Evolutionary conservation across 2,113 vertebrate genomes (phyloP).

Genomic region (Catharus minimus): DNA sequence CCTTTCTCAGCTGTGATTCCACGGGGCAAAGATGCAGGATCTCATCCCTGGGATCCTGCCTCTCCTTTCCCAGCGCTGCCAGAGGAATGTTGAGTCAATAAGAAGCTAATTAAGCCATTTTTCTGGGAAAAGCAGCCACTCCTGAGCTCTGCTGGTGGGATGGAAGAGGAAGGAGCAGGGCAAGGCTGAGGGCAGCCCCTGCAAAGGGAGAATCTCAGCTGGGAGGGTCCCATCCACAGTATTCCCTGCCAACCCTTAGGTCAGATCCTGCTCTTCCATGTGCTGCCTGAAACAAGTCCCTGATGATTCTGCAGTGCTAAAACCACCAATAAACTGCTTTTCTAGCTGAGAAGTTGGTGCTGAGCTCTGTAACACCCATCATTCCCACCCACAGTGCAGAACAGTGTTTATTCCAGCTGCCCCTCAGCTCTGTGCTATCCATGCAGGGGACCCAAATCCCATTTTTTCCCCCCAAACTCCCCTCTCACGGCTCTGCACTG

Average conservation of each 20-base stretch:
- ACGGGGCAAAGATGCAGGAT: background rate
- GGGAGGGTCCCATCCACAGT: background rate
- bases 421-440: background rate
- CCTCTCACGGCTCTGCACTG: background rate
- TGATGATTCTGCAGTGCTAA: background rate
- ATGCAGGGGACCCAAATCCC: background rate
- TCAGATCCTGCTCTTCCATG: accelerated
- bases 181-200: background rate
- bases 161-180: background rate
- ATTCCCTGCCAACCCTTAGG: accelerated
- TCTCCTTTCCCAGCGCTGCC: background rate
- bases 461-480: accelerated
- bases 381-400: accelerated
- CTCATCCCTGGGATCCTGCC: background rate
- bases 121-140: conserved; percentile 10
- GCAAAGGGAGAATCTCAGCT: background rate
- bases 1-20: background rate
- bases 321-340: background rate
- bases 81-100: background rate
- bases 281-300: background rate
- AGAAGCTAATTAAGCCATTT: conserved; percentile 37
- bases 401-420: background rate
- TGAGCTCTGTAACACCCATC: accelerated
- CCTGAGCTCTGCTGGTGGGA: background rate
- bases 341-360: background rate